These are phyloP conservation scores for Araneus ventricosus DNA, from an alignment of 1,140 invertebrate genomes.

Conservation along the genomic window DNA sequence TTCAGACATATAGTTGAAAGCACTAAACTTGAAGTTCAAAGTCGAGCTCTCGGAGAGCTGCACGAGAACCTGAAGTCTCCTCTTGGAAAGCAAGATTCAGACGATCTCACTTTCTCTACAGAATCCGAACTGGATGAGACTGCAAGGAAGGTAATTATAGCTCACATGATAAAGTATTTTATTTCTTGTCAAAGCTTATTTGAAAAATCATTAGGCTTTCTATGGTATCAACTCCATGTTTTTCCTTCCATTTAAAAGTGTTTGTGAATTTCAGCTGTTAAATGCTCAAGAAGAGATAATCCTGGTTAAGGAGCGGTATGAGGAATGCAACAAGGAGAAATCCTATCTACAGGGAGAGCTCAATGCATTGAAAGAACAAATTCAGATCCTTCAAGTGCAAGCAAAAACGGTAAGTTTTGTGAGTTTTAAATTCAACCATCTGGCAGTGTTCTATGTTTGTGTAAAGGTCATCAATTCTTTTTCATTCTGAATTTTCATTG, in stretches of 20 bases:
- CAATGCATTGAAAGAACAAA: conserved; percentile 65
- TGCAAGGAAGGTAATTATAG: conserved; percentile 4
- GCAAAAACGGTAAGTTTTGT: conserved; percentile 58
- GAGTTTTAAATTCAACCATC: too few relatives aligned
- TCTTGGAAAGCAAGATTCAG: conserved; percentile 45
- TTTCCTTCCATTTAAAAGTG: not conserved
- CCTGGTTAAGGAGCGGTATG: conserved; percentile 68
- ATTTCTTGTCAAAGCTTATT: too few relatives aligned
- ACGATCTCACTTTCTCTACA: conserved; percentile 11
- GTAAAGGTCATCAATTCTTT: too few relatives aligned
- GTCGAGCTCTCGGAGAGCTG: conserved; percentile 24
- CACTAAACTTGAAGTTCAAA: conserved; percentile 64
- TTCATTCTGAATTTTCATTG: too few relatives aligned
- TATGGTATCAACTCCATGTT: not conserved
- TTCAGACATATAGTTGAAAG: conserved; percentile 60
- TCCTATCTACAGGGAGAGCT: conserved; percentile 67
- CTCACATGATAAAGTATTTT: too few relatives aligned
- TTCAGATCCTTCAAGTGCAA: conserved; percentile 65
- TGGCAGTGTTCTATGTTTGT: too few relatives aligned
- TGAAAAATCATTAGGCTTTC: not conserved
- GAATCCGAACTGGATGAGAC: conserved; percentile 49
- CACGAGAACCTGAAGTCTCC: conserved; percentile 48
- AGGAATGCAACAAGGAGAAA: conserved; percentile 71
- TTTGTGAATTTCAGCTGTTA: conserved; percentile 53
- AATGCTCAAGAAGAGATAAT: conserved; percentile 73